Percentiles rank a stretch among this genome's conserved stretches.
These are phyloP conservation scores for Syritta pipiens DNA, from an alignment of 2,888 invertebrate genomes.

Conservation along the genomic window DNA sequence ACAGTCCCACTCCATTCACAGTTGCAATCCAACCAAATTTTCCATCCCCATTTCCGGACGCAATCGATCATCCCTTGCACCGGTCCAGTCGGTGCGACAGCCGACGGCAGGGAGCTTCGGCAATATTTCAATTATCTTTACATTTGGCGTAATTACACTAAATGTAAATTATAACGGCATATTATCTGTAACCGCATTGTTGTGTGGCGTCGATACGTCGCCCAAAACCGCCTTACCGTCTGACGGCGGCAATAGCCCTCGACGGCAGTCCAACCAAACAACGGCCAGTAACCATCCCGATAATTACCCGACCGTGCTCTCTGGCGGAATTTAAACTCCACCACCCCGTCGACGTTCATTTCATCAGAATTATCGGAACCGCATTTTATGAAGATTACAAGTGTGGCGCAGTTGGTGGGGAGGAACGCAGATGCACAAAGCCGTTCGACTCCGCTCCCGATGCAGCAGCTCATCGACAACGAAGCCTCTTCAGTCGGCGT, in stretches of 20 bases:
- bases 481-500: slow-evolving; percentile 1
- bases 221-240: slow-evolving; percentile 35
- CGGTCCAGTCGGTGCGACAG: neutral
- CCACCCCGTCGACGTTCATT: slow-evolving; percentile 29
- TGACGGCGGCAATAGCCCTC: slow-evolving; percentile 22
- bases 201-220: slow-evolving; percentile 26
- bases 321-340: slow-evolving; percentile 19
- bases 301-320: slow-evolving; percentile 47
- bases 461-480: neutral
- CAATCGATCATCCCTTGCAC: slow-evolving; percentile 23
- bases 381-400: slow-evolving; percentile 46
- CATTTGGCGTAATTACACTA: slow-evolving; percentile 34
- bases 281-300: slow-evolving; percentile 13
- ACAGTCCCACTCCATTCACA: neutral
- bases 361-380: slow-evolving; percentile 40
- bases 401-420: neutral
- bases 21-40: neutral
- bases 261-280: neutral
- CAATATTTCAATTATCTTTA: slow-evolving; percentile 48
- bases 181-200: slow-evolving; percentile 44
- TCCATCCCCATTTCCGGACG: slow-evolving; percentile 1
- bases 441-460: neutral
- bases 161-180: slow-evolving; percentile 41
- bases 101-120: neutral
- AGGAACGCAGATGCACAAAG: neutral